A percentile compares a stretch with the other conserved stretches of the same genome.
phyloP scores from a whole-genome alignment of 2,113 vertebrate species.

The Azemiops feae region DNA sequence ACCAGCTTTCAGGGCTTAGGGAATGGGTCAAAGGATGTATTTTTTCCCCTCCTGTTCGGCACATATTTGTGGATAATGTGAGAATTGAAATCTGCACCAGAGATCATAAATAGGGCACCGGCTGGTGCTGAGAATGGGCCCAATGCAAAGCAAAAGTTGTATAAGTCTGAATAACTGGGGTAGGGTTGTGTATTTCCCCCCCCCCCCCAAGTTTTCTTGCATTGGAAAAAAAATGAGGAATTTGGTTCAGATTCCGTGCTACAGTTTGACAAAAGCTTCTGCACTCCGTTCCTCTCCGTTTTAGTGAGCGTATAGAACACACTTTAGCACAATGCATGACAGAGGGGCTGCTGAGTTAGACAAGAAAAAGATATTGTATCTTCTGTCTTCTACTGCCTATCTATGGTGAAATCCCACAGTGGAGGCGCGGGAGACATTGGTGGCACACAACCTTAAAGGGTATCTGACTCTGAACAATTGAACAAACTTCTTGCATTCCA shows the following conservation, averaged over 20 bases:
- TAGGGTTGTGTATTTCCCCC: too few relatives aligned
- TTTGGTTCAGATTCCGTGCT: not conserved
- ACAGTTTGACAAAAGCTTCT: not conserved
- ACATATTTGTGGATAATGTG: not conserved
- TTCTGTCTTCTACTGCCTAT: not conserved
- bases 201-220: not conserved
- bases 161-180: not conserved
- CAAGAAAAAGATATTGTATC: not conserved
- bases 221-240: not conserved
- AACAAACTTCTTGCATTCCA: not conserved
- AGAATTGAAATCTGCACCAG: not conserved
- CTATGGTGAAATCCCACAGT: not conserved
- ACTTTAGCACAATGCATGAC: not conserved
- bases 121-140: not conserved
- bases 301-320: not conserved
- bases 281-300: not conserved
- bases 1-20: not conserved
- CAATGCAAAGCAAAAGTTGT: not conserved
- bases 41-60: too few relatives aligned
- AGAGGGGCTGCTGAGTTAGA: not conserved
- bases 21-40: not conserved
- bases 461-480: not conserved
- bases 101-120: not conserved
- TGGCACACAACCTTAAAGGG: not conserved
- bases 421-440: not conserved